Evolutionary conservation across 1,140 invertebrate species (phyloP), one percentile per base, ranked within the genome.

Genomic region (Microplitis mediator): DNA sequence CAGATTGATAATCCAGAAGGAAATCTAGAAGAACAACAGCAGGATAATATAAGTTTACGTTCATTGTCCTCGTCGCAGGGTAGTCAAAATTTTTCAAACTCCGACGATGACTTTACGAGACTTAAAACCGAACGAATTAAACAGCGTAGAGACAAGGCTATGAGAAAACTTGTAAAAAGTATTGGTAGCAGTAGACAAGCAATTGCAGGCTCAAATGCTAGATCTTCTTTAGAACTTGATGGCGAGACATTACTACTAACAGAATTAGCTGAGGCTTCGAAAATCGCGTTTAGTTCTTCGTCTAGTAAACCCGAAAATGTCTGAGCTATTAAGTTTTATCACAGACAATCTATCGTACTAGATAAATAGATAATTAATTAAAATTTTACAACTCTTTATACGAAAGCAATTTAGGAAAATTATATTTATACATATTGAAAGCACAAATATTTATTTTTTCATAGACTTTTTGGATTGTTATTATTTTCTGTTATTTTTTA

Each of bases 61-160:
- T 81, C 78, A 31, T 78, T 75, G 0, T 76, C 74, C 3, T 56
- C 61, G 35, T 62, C 58, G n/a, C 51, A 4, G 4, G 13, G 31
- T 35, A 60, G 4, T 72, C 51, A 2, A 54, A 67, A 16, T 6
- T 77, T 66, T 4, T 70, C 72, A 2, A 77, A 66, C n/a, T 78
- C 69, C 0, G 80, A 80, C 4, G 89, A 89, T 74, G 89, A 90
- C 70, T 90, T 90, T 51, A 87, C 87, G 2, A 88, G 88, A 75
- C 73, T 90, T 4, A 89, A 89, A 74, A 78, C 75, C 0, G 80
- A 87, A 16, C 82, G 89, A 4, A 85, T 89, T 71, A 88, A 87
- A 65, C 83, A 88, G 72, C 82, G 89, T 34, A 75, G 81, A 3
- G 81, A 88, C 61, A 85, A 83, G 9, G 85, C 85, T 11, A 78